A percentile compares a stretch with the other conserved stretches of the same genome.
phyloP scores from a whole-genome alignment of 2,113 vertebrate species.

The Ciconia boyciana region DNA sequence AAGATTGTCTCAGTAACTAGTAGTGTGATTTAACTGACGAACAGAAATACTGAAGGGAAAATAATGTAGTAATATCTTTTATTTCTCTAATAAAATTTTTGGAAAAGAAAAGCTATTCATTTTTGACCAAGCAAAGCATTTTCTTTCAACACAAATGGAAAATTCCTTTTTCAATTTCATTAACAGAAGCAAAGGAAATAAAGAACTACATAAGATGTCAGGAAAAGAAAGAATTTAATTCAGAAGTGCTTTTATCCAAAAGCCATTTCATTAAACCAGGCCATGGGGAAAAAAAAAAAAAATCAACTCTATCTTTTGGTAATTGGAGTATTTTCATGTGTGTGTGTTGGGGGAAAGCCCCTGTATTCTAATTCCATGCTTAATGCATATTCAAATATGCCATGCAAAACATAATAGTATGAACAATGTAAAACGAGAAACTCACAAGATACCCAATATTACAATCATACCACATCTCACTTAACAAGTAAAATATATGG shows the following conservation, averaged over 20 bases:
- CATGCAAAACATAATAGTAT: not conserved
- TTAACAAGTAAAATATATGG: not conserved
- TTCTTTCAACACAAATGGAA: not conserved
- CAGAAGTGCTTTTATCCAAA: not conserved
- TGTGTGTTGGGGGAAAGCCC: not conserved
- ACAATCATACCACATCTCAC: not conserved
- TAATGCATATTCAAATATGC: not conserved
- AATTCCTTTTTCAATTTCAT: not conserved
- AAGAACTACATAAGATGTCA: not conserved
- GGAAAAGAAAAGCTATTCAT: not conserved
- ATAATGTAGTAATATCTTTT: not conserved
- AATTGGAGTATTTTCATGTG: not conserved
- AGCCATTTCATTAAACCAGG: not conserved
- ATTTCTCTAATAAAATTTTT: not conserved
- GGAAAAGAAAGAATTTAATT: not conserved
- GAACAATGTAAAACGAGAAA: not conserved
- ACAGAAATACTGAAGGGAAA: not conserved
- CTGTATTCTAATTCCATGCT: not conserved
- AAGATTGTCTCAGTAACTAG: not conserved
- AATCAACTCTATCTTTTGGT: not conserved
- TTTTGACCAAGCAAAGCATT: not conserved
- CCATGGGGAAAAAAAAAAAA: not conserved
- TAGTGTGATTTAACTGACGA: not conserved
- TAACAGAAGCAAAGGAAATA: not conserved
- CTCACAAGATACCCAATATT: not conserved